Conservation (phyloP, 2,888 invertebrate genomes). For the Ochropacha duplaris region DNA sequence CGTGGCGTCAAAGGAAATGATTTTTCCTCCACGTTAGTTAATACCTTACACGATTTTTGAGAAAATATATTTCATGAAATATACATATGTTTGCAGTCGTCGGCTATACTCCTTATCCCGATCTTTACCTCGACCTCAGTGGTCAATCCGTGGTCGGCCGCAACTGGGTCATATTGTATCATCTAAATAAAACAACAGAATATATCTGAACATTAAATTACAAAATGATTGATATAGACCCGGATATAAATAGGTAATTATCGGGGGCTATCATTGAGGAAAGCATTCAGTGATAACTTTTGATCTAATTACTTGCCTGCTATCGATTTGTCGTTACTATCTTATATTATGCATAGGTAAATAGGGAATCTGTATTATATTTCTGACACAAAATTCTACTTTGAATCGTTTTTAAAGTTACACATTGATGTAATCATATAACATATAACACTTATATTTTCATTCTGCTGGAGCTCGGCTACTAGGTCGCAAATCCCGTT, state of each 20-base stretch:
- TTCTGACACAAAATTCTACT: background rate
- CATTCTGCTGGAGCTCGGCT: no score
- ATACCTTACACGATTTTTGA: conserved; percentile 17
- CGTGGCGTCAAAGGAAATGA: conserved; percentile 50
- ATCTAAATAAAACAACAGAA: background rate
- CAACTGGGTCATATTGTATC: conserved; percentile 28
- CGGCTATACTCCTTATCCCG: conserved; percentile 13
- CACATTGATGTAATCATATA: background rate
- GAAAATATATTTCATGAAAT: conserved; percentile 11
- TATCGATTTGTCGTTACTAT: background rate
- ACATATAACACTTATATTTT: background rate
- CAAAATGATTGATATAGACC: background rate
- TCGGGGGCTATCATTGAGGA: background rate
- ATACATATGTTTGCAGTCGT: conserved; percentile 12
- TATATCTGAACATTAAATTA: background rate
- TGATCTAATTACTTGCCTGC: background rate
- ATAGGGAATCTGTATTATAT: background rate
- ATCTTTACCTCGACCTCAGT: conserved; percentile 19
- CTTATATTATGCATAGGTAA: background rate
- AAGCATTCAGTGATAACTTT: background rate
- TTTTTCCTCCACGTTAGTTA: conserved; percentile 43
- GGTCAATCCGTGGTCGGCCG: conserved; percentile 37
- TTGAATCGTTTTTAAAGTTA: background rate
- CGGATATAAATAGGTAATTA: background rate
- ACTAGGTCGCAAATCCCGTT: no score